Evolutionary conservation across 2,888 invertebrate species (phyloP).

Genomic region (Penaeus monodon): DNA sequence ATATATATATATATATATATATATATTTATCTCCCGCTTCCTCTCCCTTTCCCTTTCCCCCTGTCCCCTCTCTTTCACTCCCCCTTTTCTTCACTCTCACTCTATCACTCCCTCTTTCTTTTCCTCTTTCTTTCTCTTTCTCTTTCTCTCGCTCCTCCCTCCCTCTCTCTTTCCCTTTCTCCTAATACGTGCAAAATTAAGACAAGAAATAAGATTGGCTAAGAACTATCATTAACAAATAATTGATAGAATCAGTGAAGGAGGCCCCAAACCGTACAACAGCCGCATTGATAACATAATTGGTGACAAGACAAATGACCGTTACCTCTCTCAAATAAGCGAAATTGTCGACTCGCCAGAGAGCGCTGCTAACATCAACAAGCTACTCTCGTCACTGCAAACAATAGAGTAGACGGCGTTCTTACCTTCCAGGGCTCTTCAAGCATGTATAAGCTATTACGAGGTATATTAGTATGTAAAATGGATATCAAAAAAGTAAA

Average conservation of each 20-base stretch:
- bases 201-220: background rate
- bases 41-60: background rate
- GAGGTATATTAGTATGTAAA: too few relatives aligned
- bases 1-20: background rate
- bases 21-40: background rate
- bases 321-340: too few relatives aligned
- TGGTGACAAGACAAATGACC: too few relatives aligned
- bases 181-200: background rate
- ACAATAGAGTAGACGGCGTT: too few relatives aligned
- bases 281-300: too few relatives aligned
- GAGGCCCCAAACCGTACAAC: too few relatives aligned
- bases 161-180: constrained; percentile 1
- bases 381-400: too few relatives aligned
- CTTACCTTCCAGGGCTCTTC: too few relatives aligned
- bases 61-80: background rate
- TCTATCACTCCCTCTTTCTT: constrained; percentile 9
- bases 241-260: background rate
- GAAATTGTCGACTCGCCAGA: too few relatives aligned
- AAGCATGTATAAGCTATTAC: too few relatives aligned
- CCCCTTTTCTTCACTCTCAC: background rate
- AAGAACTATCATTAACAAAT: background rate
- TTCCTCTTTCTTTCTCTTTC: background rate
- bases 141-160: background rate
- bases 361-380: too few relatives aligned
- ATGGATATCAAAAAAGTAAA: too few relatives aligned